Evolutionary conservation across 2,888 invertebrate genomes (phyloP).

Genomic region (Polydrusus cervinus): DNA sequence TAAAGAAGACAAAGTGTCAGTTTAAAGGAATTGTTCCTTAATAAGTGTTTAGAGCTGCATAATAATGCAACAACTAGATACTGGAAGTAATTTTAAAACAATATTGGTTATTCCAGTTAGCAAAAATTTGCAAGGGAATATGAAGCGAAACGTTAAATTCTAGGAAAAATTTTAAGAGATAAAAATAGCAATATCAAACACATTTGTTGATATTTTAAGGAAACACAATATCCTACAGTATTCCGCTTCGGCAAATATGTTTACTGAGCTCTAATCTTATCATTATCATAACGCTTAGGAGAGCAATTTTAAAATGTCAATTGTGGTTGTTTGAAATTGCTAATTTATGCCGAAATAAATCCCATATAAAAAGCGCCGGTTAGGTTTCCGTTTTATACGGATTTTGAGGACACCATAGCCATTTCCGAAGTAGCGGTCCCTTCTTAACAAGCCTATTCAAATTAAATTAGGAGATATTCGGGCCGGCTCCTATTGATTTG

Average conservation of each 20-base stretch:
- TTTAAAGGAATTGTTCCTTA: no score
- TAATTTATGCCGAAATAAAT: background rate
- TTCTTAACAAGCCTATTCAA: slow-evolving; percentile 32
- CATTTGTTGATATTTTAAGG: slow-evolving; percentile 15
- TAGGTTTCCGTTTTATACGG: slow-evolving; percentile 4
- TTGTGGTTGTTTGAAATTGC: background rate
- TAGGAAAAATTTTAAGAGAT: slow-evolving; percentile 11
- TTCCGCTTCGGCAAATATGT: slow-evolving; percentile 2
- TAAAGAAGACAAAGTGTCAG: no score
- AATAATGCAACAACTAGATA: background rate
- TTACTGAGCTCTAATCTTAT: slow-evolving; percentile 18
- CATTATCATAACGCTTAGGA: slow-evolving; percentile 3
- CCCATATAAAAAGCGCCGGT: background rate
- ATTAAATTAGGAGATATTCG: slow-evolving; percentile 38
- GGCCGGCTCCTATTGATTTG: slow-evolving; percentile 20
- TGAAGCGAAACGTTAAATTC: background rate
- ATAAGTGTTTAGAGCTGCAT: background rate
- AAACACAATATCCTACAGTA: slow-evolving; percentile 5
- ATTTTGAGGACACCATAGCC: slow-evolving; percentile 31
- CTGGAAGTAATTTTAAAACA: slow-evolving; percentile 1
- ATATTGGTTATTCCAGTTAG: background rate
- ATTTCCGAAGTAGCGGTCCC: slow-evolving; percentile 22
- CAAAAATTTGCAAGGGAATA: background rate
- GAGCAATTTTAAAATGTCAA: slow-evolving; percentile 2
- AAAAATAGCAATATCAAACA: slow-evolving; percentile 14